Evolutionary conservation across 2,888 invertebrate genomes (phyloP).

Genomic region (Acholoe squamosa): DNA sequence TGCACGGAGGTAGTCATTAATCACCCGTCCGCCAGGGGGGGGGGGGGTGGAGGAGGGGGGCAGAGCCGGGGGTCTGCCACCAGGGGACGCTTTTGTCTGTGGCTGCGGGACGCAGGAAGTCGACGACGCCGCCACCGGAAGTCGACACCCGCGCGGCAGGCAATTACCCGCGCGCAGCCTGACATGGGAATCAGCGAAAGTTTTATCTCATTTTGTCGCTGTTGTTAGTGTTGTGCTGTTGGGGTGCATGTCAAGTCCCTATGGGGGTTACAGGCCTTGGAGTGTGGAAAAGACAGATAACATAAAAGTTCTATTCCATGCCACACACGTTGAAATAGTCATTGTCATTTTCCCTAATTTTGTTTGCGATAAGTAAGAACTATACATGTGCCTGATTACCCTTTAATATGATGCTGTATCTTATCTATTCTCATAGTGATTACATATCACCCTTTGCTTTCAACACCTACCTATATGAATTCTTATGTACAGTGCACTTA

Average conservation of each 20-base stretch:
- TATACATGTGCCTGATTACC: no score
- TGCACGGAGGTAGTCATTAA: slow-evolving; percentile 24
- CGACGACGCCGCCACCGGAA: slow-evolving; percentile 40
- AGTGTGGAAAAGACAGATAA: no score
- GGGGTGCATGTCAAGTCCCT: background rate
- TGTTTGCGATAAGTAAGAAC: no score
- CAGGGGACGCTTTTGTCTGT: slow-evolving; percentile 22
- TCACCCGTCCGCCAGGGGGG: background rate
- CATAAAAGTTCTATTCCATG: no score
- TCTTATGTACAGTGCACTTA: no score
- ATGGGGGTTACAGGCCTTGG: no score
- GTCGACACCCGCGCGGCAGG: slow-evolving; percentile 45
- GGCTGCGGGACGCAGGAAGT: slow-evolving; percentile 20
- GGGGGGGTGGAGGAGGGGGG: background rate
- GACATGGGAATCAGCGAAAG: background rate
- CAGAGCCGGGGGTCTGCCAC: background rate
- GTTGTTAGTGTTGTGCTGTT: background rate
- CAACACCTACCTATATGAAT: no score
- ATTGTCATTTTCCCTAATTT: no score
- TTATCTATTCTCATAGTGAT: no score
- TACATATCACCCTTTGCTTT: no score
- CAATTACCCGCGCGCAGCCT: slow-evolving; percentile 41
- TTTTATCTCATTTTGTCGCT: background rate
- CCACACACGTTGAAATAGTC: no score
- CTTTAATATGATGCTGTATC: no score